Base-by-base conservation (phyloP, 2,113 vertebrate genomes). In the Dissostichus mawsoni region DNA sequence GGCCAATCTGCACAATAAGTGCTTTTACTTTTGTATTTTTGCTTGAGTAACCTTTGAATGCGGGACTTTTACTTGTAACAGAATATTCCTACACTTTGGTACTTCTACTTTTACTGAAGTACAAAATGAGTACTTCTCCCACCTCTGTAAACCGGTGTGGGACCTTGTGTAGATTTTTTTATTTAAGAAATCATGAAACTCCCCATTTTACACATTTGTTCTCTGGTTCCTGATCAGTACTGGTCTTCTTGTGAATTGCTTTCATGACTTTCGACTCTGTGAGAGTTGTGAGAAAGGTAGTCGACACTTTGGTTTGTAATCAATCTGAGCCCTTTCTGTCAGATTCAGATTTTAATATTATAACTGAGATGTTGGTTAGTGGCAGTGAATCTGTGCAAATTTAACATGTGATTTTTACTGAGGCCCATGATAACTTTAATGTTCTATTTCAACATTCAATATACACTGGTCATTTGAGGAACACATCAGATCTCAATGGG, bases 131-230 rank as follows among this genome's bases (percentile, higher is more conserved):
- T 41, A 41, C 53, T 25, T 69, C 82, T 88, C 4, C 66, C 83
- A 68, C 86, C 5, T 45, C 20, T 66, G 75, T 55, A 86, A 52
- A 55, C 44, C 51, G 7, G 20, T 20, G 20, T 77, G 78, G 20
- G 44, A 41, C 16, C 25, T 69, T 12, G 2, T 4, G 36, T 80
- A 65, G 20, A 23, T n/a, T n/a, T n/a, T 12, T 51, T 33, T 67
- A 44, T 57, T 56, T 0, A 50, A 16, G 4, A 63, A 45, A 33
- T 76, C 53, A 18, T 29, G 1, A 56, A 84, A 84, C 55, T 80
- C 68, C 29, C 69, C 72, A 84, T 59, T 52, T 72, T 41, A 61
- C 72, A 33, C 3, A 9, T 25, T 12, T 76, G 23, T 63, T 53
- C 8, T 66, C 11, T 9, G 47, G 20, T 29, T 61, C 69, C 10